A percentile compares a stretch with the other conserved stretches of the same genome.
phyloP scores from a whole-genome alignment of 2,797 vertebrate species.

The Lepidocolaptes lacrymiger region DNA sequence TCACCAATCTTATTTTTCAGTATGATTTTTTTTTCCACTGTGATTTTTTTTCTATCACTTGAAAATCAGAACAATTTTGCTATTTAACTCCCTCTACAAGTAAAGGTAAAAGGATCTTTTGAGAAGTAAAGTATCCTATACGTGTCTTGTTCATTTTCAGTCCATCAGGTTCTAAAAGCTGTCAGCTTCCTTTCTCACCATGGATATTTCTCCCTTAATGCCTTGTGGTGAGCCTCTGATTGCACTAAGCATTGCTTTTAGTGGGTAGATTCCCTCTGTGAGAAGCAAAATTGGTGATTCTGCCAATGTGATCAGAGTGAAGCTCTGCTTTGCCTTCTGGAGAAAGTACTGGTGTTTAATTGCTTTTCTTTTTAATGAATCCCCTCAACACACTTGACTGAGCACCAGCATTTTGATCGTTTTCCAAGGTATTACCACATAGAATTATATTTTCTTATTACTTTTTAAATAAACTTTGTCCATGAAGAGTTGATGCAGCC shows the following conservation, averaged over 20 bases:
- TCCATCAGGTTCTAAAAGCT: constrained; percentile 6
- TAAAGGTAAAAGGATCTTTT: not conserved
- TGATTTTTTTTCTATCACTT: not conserved
- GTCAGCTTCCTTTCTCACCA: constrained; percentile 14
- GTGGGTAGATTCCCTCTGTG: not conserved
- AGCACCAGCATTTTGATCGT: not conserved
- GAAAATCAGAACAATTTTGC: not conserved
- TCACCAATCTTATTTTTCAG: not conserved
- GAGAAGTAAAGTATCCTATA: not conserved
- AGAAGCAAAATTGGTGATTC: constrained; percentile 5
- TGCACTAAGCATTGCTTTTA: constrained; percentile 30
- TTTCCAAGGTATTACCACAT: not conserved
- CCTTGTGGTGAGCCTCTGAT: constrained; percentile 21
- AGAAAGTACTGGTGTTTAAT: constrained; percentile 20
- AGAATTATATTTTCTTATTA: not conserved
- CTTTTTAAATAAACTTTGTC: not conserved
- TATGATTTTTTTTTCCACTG: not conserved
- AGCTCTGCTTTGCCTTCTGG: not conserved
- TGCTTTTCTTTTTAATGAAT: constrained; percentile 42
- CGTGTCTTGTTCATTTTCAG: constrained; percentile 19
- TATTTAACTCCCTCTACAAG: not conserved
- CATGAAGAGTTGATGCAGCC: not conserved
- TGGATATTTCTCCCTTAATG: constrained; percentile 25
- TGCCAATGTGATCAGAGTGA: not conserved
- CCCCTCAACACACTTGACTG: not conserved